Evolutionary conservation across 2,888 invertebrate species (phyloP), one percentile per base, ranked within the genome.

Genomic region (Drosophila mayaguana): DNA sequence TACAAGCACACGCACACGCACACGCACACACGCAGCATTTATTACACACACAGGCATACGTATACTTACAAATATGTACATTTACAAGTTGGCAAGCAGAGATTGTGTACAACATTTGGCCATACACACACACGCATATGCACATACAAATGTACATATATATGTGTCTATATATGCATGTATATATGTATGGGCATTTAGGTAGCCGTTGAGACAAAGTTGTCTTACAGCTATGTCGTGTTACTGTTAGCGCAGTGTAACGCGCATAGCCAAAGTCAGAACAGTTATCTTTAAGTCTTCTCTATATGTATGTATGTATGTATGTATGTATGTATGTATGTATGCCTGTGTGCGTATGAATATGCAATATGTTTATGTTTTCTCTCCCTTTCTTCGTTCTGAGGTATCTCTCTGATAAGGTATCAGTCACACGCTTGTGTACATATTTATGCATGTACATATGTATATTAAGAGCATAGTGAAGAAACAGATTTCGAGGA

Each of bases 91-190:
- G 36, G 40, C 8, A 16, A 40, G 25, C 48, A 28, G 34, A 66
- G 54, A 66, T 55, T 46, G 45, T 66, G 67, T 18, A 20, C 40
- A 20, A 40, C 48, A 28, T 66, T 66, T 67, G 68, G 38, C 34
- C n/a, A 36, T 34, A n/a, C 25, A 8, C 16, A 12, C 4, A 36
- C 1, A 18, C 32, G 18, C 8, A 32, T 2, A 34, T 0, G 0
- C 4, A 34, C 6, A 16, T 8, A 18, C 18, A 32, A 14, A 18
- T 16, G 7, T 16, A 16, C 4, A 8, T n/a, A 8, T 16, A 8
- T 7, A 28, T 12, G n/a, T 16, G 32, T 48, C n/a, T 40, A 8
- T 45, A 5, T n/a, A n/a, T n/a, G 34, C 20, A 18, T 20, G 8
- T 6, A 12, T 28, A 28, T 28, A 5, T 46, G 18, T 12, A 4